phyloP scores from a whole-genome alignment of 2,888 invertebrate species.

The Drosophila atripex region DNA sequence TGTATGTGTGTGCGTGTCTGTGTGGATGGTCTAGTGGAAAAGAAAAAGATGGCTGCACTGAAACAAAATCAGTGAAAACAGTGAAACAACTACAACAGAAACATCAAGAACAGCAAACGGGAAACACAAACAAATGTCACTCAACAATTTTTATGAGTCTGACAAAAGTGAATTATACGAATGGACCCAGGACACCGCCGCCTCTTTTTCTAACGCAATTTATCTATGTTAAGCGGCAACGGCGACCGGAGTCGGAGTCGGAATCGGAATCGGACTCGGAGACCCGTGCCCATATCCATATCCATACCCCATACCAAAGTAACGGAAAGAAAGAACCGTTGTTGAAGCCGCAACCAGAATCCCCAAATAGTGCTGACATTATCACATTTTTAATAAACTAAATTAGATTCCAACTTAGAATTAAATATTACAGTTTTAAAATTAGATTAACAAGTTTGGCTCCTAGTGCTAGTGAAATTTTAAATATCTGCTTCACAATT shows the following conservation, averaged over 20 bases:
- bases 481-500: too few relatives aligned
- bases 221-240: conserved; percentile 72
- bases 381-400: not conserved
- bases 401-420: not conserved
- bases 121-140: conserved; percentile 80
- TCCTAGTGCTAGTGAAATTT: too few relatives aligned
- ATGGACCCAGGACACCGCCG: conserved; percentile 76
- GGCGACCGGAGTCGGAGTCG: conserved; percentile 37
- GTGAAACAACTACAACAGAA: conserved; percentile 48
- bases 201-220: conserved; percentile 79
- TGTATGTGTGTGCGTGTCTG: conserved; percentile 5
- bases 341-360: not conserved
- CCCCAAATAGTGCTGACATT: not conserved
- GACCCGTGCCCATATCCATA: conserved; percentile 6
- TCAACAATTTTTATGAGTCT: conserved; percentile 80
- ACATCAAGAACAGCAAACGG: conserved; percentile 66
- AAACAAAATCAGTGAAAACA: conserved; percentile 72
- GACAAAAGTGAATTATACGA: conserved; percentile 81
- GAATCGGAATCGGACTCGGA: not conserved
- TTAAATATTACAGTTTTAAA: too few relatives aligned
- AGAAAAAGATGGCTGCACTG: conserved; percentile 73
- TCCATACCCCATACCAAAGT: conserved; percentile 3
- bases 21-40: conserved; percentile 58
- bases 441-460: too few relatives aligned
- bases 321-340: conserved; percentile 4